phyloP scores from a whole-genome alignment of 2,888 invertebrate species.

The Aleiodes testaceus region DNA sequence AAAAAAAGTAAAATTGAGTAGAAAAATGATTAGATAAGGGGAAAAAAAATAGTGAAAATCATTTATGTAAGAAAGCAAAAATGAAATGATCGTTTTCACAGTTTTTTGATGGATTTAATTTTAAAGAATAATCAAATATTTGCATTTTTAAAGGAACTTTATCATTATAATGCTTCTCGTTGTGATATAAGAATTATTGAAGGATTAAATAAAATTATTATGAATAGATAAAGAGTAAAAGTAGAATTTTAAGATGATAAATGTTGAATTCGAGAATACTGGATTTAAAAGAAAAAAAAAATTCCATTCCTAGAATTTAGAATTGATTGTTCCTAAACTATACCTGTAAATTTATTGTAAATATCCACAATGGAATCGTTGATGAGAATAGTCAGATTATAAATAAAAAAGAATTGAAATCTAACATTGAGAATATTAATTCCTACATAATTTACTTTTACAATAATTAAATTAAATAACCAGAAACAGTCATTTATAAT shows the following conservation, averaged over 20 bases:
- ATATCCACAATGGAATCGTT: slow-evolving; percentile 54
- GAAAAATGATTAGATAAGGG: background rate
- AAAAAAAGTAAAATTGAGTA: background rate
- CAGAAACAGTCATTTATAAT: slow-evolving; percentile 41
- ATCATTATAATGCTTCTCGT: slow-evolving; percentile 54
- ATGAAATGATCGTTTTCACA: background rate
- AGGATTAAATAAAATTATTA: slow-evolving; percentile 51
- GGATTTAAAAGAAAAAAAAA: slow-evolving; percentile 34
- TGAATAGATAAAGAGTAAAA: slow-evolving; percentile 26
- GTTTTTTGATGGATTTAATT: slow-evolving; percentile 30
- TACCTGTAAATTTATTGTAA: slow-evolving; percentile 69
- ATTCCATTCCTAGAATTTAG: slow-evolving; percentile 57
- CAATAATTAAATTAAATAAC: slow-evolving; percentile 31
- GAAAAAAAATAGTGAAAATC: slow-evolving; percentile 6
- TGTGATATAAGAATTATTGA: slow-evolving; percentile 58
- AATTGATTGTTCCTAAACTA: slow-evolving; percentile 66
- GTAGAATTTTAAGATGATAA: background rate
- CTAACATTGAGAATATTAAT: background rate
- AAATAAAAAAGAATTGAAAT: background rate
- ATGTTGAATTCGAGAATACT: slow-evolving; percentile 10
- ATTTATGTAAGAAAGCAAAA: background rate
- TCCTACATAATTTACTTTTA: background rate
- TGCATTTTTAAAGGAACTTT: slow-evolving; percentile 22
- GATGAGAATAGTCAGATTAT: slow-evolving; percentile 50
- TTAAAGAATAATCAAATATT: slow-evolving; percentile 14